phyloP scores from a whole-genome alignment of 2,888 invertebrate genomes.

The Acanthopleura granulata region DNA sequence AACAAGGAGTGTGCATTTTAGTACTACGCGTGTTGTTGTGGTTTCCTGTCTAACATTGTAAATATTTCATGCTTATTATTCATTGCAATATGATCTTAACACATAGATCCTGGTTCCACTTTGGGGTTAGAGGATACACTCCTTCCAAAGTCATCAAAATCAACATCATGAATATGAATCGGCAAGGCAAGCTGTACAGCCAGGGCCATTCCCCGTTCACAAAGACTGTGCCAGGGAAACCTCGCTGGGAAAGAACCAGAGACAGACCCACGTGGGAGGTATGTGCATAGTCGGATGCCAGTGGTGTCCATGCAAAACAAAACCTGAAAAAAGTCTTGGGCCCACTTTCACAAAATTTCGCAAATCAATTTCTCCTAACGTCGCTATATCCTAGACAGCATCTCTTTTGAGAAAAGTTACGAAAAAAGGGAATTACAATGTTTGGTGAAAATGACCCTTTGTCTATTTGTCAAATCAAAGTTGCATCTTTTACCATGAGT shows the following conservation, averaged over 20 bases:
- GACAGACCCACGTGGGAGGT: slow-evolving; percentile 85
- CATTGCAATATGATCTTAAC: too few relatives aligned
- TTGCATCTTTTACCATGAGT: too few relatives aligned
- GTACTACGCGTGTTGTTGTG: background rate
- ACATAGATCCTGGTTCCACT: slow-evolving; percentile 89
- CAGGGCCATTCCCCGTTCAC: slow-evolving; percentile 76
- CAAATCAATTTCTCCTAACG: too few relatives aligned
- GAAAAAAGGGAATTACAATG: too few relatives aligned
- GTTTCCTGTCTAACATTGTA: slow-evolving; percentile 14
- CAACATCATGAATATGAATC: slow-evolving; percentile 88
- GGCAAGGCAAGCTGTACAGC: slow-evolving; percentile 89
- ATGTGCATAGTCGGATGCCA: slow-evolving; percentile 47
- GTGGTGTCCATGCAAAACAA: background rate
- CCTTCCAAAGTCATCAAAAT: slow-evolving; percentile 76
- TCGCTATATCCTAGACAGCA: too few relatives aligned
- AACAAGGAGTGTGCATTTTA: background rate
- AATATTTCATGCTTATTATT: too few relatives aligned
- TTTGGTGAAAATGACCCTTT: too few relatives aligned
- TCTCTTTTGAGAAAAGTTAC: too few relatives aligned
- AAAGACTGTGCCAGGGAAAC: slow-evolving; percentile 78
- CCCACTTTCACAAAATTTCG: too few relatives aligned
- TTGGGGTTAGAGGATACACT: slow-evolving; percentile 79
- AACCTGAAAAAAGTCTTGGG: too few relatives aligned
- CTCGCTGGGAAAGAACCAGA: slow-evolving; percentile 86
- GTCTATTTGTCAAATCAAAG: too few relatives aligned